Base-by-base conservation (phyloP, 2,888 invertebrate genomes). In the Escarpia spicata region DNA sequence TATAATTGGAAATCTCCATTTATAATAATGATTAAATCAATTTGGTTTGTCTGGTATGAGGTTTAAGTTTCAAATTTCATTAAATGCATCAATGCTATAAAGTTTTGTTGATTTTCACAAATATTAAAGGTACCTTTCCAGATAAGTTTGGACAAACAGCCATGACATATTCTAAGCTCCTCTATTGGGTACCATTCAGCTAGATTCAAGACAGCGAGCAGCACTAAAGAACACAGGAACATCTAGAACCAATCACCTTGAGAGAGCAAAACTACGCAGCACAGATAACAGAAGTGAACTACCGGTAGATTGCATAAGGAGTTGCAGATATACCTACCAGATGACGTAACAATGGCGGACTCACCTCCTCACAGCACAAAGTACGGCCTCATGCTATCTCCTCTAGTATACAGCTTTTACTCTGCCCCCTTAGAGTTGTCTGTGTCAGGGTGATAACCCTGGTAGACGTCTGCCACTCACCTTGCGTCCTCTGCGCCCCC, bases 401-500 rank as follows among this genome's bases (percentile, higher is more conserved):
- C 75, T 75, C 75, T n/a, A 75, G 3, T 4, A 52, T 52, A n/a
- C 75, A 75, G 15, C 4, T n/a, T n/a, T 26, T n/a, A 75, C n/a
- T 75, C n/a, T 52, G 52, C 52, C 3, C 52, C 9, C 52, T 52
- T 12, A 75, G 6, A 4, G 26, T 19, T 75, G n/a, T 15, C 52
- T 15, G 10, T 9, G 12, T 52, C 12, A 52, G 52, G 52, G 52
- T 92, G 6, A 37, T 12, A 89, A 89, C 19, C 92, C 92, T 43
- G 89, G 19, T 37, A 92, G 19, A 43, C 44, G 6, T n/a, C 15
- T 52, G 44, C 12, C 44, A 92, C 90, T 92, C 91, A 94, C 93
- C 93, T 92, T 91, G 43, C 92, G 92, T 37, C 93, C 94, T 91
- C 98, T 98, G 97, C 98, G 98, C 96, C 99, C 99, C 96, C 98